A percentile compares a stretch with the other conserved stretches of the same genome.
phyloP scores from a whole-genome alignment of 1,140 invertebrate genomes.

The Drosophila obscura region DNA sequence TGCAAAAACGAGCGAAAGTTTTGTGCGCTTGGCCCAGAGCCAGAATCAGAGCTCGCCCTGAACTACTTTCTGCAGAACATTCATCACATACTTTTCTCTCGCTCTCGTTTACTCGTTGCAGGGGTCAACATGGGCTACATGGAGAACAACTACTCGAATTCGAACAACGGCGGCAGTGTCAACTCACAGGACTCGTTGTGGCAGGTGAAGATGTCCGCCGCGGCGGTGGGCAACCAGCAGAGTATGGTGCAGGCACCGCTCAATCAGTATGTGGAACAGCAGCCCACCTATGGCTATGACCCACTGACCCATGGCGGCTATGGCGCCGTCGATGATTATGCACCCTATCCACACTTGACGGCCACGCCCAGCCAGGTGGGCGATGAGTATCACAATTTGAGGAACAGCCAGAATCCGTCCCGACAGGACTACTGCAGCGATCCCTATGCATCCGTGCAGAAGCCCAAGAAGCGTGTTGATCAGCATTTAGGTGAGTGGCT shows the following conservation, averaged over 20 bases:
- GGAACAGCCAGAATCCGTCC: slow-evolving; percentile 90
- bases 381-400: slow-evolving; percentile 88
- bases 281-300: slow-evolving; percentile 90
- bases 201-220: slow-evolving; percentile 94
- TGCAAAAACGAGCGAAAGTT: slow-evolving; percentile 39
- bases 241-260: slow-evolving; percentile 85
- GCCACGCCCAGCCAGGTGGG: slow-evolving; percentile 87
- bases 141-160: slow-evolving; percentile 96
- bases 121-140: slow-evolving; percentile 94
- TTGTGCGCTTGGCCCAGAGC: slow-evolving; percentile 47
- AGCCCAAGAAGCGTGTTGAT: slow-evolving; percentile 92
- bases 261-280: slow-evolving; percentile 86
- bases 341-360: slow-evolving; percentile 91
- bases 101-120: slow-evolving; percentile 64
- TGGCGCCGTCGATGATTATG: slow-evolving; percentile 93
- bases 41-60: slow-evolving; percentile 37
- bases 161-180: slow-evolving; percentile 95
- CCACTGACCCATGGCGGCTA: slow-evolving; percentile 91
- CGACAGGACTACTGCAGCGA: slow-evolving; percentile 93
- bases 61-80: slow-evolving; percentile 29
- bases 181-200: slow-evolving; percentile 97
- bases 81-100: slow-evolving; percentile 6
- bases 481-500: slow-evolving; percentile 90
- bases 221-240: slow-evolving; percentile 86
- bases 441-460: slow-evolving; percentile 93